Conservation (phyloP, 2,888 invertebrate species). For the Sinodicranocentrus sp. region DNA sequence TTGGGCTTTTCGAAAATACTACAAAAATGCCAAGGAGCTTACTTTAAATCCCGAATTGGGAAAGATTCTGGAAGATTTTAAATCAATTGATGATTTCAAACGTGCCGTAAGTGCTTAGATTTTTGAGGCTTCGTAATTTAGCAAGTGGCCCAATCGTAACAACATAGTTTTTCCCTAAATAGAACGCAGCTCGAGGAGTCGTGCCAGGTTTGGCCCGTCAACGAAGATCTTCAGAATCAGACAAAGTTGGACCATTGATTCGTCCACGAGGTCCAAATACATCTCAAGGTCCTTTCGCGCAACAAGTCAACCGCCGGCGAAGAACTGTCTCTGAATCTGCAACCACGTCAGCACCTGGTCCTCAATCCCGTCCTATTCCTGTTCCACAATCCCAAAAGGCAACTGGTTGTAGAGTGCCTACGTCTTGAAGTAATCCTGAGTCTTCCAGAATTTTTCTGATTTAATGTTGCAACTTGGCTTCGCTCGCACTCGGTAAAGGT, state of each 20-base stretch:
- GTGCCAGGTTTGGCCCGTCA: constrained; percentile 58
- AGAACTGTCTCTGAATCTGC: constrained; percentile 54
- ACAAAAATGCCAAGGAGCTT: constrained; percentile 87
- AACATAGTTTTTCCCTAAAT: constrained; percentile 23
- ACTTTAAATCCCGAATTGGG: constrained; percentile 87
- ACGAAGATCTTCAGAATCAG: constrained; percentile 69
- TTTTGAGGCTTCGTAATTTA: no score
- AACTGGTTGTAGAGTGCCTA: no score
- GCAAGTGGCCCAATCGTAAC: no score
- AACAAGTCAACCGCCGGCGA: neutral
- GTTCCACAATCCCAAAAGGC: constrained; percentile 35
- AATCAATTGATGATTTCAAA: constrained; percentile 91
- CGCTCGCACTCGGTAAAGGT: no score
- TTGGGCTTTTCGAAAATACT: constrained; percentile 99
- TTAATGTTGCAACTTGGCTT: no score
- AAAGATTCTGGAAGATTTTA: constrained; percentile 87
- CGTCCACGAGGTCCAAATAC: neutral
- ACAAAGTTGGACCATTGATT: constrained; percentile 58
- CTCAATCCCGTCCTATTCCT: constrained; percentile 36
- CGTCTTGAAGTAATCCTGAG: no score
- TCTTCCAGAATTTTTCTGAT: no score
- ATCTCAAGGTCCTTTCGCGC: neutral
- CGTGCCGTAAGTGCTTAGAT: constrained; percentile 70
- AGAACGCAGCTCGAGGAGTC: constrained; percentile 70
- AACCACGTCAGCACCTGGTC: constrained; percentile 5